These are phyloP conservation scores for Opisthograptis luteolata DNA, from an alignment of 2,888 invertebrate species.

Conservation along the genomic window DNA sequence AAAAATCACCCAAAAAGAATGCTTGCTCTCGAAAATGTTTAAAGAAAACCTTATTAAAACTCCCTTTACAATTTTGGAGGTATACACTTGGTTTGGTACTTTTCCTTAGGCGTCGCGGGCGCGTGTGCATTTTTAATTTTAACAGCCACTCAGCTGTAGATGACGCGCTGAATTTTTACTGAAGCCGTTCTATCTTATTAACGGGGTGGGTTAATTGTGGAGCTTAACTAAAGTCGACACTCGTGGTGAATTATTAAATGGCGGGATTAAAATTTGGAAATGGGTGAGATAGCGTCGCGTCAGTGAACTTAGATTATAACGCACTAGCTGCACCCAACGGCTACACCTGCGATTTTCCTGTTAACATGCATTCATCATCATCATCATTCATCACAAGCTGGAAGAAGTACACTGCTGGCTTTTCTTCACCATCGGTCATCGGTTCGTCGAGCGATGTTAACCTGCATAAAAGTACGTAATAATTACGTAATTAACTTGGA, in stretches of 20 bases:
- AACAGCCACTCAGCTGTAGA: slow-evolving; percentile 66
- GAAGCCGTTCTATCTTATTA: slow-evolving; percentile 75
- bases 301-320: too few relatives aligned
- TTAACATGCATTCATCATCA: too few relatives aligned
- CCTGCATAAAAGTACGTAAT: too few relatives aligned
- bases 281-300: not conserved
- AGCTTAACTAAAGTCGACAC: slow-evolving; percentile 45
- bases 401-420: too few relatives aligned
- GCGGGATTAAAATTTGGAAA: slow-evolving; percentile 3
- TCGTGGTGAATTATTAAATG: slow-evolving; percentile 26
- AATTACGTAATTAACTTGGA: too few relatives aligned
- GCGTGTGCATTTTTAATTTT: slow-evolving; percentile 82
- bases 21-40: too few relatives aligned
- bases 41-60: not conserved
- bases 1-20: not conserved
- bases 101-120: slow-evolving; percentile 72
- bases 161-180: slow-evolving; percentile 80
- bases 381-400: too few relatives aligned
- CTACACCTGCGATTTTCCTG: too few relatives aligned
- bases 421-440: too few relatives aligned
- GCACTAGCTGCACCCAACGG: too few relatives aligned
- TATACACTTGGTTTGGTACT: slow-evolving; percentile 59
- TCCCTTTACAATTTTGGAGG: slow-evolving; percentile 61
- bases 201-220: slow-evolving; percentile 63
- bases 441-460: too few relatives aligned